Evolutionary conservation across 2,888 invertebrate species (phyloP).

Genomic region (Dioctria rufipes): DNA sequence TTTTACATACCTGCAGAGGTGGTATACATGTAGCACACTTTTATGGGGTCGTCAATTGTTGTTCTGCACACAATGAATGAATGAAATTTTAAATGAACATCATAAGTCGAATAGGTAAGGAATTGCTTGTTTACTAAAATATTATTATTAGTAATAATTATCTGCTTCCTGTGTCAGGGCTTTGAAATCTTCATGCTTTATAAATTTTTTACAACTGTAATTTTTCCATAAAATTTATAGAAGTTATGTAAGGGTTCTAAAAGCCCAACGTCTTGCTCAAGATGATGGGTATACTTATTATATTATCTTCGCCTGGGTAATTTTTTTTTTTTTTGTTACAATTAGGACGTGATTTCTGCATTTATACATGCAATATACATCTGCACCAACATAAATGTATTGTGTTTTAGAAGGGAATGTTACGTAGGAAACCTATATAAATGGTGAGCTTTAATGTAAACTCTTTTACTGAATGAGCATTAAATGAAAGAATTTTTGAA

Average conservation of each 20-base stretch:
- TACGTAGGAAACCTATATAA: too few relatives aligned
- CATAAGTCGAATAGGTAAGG: not conserved
- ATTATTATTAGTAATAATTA: not conserved
- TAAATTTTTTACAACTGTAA: not conserved
- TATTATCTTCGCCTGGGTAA: not conserved
- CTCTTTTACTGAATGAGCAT: too few relatives aligned
- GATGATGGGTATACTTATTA: not conserved
- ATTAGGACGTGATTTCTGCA: not conserved
- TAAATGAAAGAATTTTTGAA: too few relatives aligned
- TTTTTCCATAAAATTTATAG: not conserved
- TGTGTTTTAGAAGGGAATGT: too few relatives aligned
- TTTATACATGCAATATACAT: too few relatives aligned
- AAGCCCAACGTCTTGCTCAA: not conserved
- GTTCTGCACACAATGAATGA: not conserved
- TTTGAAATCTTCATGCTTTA: not conserved
- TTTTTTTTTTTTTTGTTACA: not conserved
- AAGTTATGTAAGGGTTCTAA: slow-evolving; percentile 3
- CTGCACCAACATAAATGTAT: too few relatives aligned
- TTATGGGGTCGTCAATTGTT: not conserved
- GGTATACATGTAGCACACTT: not conserved
- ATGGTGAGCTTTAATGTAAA: too few relatives aligned
- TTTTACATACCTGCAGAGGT: not conserved
- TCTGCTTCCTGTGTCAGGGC: not conserved
- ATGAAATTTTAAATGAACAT: slow-evolving; percentile 1
- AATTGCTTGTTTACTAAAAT: not conserved